These are phyloP conservation scores for Neotoma lepida DNA, from an alignment of 2,113 vertebrate genomes.

Conservation along the genomic window DNA sequence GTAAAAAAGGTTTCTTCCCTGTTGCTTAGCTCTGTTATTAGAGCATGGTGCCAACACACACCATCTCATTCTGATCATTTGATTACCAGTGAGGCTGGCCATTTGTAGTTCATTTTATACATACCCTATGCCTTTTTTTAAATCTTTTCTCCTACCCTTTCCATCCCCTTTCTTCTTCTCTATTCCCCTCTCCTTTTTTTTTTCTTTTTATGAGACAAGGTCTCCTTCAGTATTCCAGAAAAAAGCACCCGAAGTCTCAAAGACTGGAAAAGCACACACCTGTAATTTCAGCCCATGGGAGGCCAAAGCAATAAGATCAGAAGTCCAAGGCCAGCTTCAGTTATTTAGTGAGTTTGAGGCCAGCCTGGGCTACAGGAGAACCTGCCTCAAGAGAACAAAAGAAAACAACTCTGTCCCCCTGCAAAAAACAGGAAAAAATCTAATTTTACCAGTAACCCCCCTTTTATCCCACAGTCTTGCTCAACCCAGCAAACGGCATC, in stretches of 20 bases:
- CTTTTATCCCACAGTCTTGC: background rate
- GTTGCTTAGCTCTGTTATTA: background rate
- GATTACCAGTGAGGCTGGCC: background rate
- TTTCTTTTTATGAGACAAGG: background rate
- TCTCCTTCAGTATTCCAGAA: background rate
- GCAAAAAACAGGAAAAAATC: background rate
- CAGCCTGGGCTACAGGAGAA: background rate
- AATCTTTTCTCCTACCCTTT: background rate
- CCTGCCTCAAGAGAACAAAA: background rate
- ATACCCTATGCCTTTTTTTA: background rate
- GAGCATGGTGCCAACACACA: background rate
- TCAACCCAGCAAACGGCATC: background rate
- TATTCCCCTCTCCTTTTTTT: too few relatives aligned
- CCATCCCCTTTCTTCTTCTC: too few relatives aligned
- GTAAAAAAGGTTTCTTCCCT: background rate
- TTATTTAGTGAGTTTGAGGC: background rate
- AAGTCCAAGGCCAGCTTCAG: background rate
- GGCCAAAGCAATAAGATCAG: background rate
- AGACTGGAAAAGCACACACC: background rate
- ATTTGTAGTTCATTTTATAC: background rate
- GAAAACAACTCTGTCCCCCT: too few relatives aligned
- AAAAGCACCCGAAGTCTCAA: background rate
- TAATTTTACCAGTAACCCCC: background rate
- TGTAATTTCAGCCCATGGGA: background rate
- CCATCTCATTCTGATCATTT: conserved; percentile 5